Evolutionary conservation across 2,888 invertebrate genomes (phyloP).

Genomic region (Mermis nigrescens): DNA sequence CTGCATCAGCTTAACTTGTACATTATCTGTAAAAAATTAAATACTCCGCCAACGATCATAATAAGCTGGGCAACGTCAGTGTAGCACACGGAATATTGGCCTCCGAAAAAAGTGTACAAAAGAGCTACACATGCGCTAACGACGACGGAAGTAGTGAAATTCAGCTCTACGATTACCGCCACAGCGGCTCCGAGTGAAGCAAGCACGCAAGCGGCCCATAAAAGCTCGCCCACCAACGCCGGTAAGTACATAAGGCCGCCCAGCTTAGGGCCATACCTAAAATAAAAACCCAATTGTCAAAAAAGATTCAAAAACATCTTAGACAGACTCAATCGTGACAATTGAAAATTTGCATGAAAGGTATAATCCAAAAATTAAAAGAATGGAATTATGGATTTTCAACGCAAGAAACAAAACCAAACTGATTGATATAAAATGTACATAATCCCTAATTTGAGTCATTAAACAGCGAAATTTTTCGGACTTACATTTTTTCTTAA

Average conservation of each 20-base stretch:
- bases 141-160: conserved; percentile 69
- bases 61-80: conserved; percentile 90
- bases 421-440: too few relatives aligned
- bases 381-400: too few relatives aligned
- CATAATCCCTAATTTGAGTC: too few relatives aligned
- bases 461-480: too few relatives aligned
- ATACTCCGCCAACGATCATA: conserved; percentile 80
- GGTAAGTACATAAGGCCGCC: conserved; percentile 81
- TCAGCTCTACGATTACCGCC: conserved; percentile 83
- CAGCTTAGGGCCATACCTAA: conserved; percentile 84
- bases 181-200: conserved; percentile 53
- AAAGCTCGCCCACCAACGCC: conserved; percentile 82
- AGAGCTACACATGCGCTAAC: conserved; percentile 85
- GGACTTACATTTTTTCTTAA: too few relatives aligned
- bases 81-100: conserved; percentile 85
- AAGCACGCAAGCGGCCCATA: conserved; percentile 82
- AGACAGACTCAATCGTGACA: too few relatives aligned
- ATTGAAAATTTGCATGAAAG: too few relatives aligned
- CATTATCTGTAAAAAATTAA: conserved; percentile 35
- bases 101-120: conserved; percentile 85
- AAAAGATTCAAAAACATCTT: too few relatives aligned
- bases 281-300: too few relatives aligned
- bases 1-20: not conserved
- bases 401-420: too few relatives aligned
- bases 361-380: too few relatives aligned